Percentiles rank a stretch among this genome's conserved stretches.
Conservation (phyloP, 2,888 invertebrate genomes). For the Epinotia nisella region DNA sequence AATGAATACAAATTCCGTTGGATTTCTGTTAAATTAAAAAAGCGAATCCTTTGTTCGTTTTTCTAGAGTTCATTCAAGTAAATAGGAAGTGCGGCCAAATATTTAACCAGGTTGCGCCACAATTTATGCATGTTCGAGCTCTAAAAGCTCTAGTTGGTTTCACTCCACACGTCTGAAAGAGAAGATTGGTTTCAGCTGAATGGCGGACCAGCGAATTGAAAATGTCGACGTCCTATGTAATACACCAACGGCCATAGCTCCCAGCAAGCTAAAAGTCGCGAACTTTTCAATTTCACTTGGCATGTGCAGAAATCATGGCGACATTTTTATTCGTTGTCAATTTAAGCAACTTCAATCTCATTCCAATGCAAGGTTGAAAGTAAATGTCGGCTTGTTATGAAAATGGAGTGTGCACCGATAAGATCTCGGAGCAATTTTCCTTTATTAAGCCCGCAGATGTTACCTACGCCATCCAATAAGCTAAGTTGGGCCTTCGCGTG, state of each 20-base stretch:
- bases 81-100: constrained; percentile 27
- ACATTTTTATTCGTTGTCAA: constrained; percentile 18
- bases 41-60: no score
- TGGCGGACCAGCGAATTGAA: constrained; percentile 34
- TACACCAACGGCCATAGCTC: constrained; percentile 5
- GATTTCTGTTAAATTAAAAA: no score
- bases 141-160: constrained; percentile 32
- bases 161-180: constrained; percentile 38
- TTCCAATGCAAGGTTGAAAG: constrained; percentile 16
- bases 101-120: constrained; percentile 28
- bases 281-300: constrained; percentile 8
- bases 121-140: constrained; percentile 40
- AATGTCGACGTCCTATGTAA: constrained; percentile 26
- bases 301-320: background rate
- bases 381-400: constrained; percentile 25
- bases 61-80: no score
- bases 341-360: constrained; percentile 21
- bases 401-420: constrained; percentile 29
- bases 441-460: constrained; percentile 30
- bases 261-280: constrained; percentile 22
- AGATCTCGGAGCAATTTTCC: constrained; percentile 41
- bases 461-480: constrained; percentile 32
- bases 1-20: no score
- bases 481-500: constrained; percentile 37
- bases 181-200: constrained; percentile 43